Percentiles rank a stretch among this genome's conserved stretches.
Evolutionary conservation across 2,888 invertebrate genomes (phyloP).

Genomic region (Tenodera sinensis): DNA sequence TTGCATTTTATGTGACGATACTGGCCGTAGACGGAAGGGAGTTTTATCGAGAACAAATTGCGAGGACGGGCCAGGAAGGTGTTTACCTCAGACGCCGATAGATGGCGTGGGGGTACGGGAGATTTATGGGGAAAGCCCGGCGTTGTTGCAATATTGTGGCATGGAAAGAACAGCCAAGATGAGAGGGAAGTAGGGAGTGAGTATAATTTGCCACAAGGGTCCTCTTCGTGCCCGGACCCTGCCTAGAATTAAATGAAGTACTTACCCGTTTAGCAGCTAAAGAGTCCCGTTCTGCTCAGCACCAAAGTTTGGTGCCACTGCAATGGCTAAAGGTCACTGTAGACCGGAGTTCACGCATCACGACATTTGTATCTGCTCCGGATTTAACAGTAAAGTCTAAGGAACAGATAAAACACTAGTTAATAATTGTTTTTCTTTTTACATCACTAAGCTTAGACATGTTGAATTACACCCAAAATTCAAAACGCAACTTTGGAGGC

Average conservation of each 20-base stretch:
- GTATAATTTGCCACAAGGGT: constrained; percentile 12
- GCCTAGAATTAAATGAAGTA: constrained; percentile 7
- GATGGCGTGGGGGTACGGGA: not conserved
- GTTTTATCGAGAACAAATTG: not conserved
- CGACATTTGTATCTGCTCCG: too few species aligned
- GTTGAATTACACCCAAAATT: too few species aligned
- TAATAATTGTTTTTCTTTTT: too few species aligned
- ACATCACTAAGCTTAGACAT: too few species aligned
- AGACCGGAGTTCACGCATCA: not conserved
- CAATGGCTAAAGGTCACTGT: not conserved
- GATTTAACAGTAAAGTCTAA: too few species aligned
- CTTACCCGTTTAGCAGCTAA: not conserved
- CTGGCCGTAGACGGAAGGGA: not conserved
- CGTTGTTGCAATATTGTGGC: not conserved
- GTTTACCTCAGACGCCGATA: not conserved
- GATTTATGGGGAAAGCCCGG: not conserved
- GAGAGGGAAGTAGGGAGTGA: not conserved
- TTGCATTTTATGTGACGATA: not conserved
- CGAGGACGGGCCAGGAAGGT: not conserved
- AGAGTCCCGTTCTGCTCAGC: not conserved
- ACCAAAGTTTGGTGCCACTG: not conserved
- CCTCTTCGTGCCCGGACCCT: not conserved
- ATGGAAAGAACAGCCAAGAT: not conserved
- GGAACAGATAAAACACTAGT: too few species aligned
- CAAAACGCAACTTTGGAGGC: too few species aligned